Conservation (phyloP, 2,113 vertebrate genomes). For the Nothobranchius furzeri region DNA sequence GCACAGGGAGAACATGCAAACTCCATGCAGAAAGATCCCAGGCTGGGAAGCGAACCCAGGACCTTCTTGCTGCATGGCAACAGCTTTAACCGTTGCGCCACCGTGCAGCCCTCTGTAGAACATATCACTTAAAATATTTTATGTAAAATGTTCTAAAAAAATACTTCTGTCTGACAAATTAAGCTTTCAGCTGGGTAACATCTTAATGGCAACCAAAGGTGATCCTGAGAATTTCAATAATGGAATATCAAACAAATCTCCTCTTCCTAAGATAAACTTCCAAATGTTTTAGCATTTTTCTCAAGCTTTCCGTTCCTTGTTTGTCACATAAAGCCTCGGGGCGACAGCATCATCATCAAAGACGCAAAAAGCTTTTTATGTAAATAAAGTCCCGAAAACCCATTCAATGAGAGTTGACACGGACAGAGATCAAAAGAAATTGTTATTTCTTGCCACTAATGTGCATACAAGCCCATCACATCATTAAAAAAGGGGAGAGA, state of each 20-base stretch:
- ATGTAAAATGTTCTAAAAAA: neutral
- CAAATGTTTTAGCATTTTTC: constrained; percentile 15
- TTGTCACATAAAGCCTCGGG: constrained; percentile 27
- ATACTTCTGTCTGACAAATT: neutral
- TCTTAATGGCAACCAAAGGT: constrained; percentile 15
- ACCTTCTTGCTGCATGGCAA: no score
- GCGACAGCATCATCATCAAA: constrained; percentile 47
- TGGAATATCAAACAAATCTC: constrained; percentile 1
- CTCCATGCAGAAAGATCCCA: no score
- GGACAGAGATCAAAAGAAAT: constrained; percentile 50
- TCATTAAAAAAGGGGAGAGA: constrained; percentile 30
- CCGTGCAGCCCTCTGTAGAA: no score
- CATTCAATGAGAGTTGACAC: constrained; percentile 33
- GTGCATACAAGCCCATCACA: constrained; percentile 10
- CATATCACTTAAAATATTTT: neutral
- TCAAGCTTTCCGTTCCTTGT: neutral
- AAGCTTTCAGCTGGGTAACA: constrained; percentile 12
- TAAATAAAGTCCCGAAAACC: constrained; percentile 57
- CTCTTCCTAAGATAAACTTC: constrained; percentile 8
- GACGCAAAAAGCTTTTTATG: constrained; percentile 59
- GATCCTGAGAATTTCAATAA: constrained; percentile 1
- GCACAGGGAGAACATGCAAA: no score
- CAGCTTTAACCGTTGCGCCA: no score
- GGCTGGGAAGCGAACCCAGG: no score
- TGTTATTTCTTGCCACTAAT: constrained; percentile 35